Conservation (phyloP, 2,797 vertebrate species). For the Liasis olivaceus region DNA sequence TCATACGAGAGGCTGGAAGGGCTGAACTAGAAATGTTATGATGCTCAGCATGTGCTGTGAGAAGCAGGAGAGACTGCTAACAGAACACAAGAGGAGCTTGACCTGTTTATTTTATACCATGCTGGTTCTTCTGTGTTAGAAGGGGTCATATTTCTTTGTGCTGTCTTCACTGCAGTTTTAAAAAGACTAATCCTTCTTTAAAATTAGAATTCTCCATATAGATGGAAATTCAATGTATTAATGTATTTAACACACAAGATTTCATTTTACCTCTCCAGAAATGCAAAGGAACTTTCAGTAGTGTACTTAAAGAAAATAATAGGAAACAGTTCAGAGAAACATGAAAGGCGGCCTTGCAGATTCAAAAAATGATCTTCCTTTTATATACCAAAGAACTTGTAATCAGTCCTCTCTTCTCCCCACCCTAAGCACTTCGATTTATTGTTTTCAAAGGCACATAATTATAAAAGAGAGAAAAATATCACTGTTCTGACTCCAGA, state of each 20-base stretch:
- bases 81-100: not conserved
- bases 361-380: not conserved
- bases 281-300: not conserved
- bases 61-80: not conserved
- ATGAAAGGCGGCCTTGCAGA: not conserved
- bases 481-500: not conserved
- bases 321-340: not conserved
- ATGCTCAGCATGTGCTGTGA: not conserved
- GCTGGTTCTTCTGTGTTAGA: not conserved
- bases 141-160: not conserved
- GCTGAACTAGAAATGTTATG: not conserved
- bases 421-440: not conserved
- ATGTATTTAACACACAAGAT: not conserved
- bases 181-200: not conserved
- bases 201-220: not conserved
- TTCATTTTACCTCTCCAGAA: not conserved
- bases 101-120: not conserved
- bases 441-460: not conserved
- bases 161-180: not conserved
- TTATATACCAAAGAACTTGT: not conserved
- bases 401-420: not conserved
- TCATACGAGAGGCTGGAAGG: not conserved
- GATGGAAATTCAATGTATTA: not conserved
- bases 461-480: conserved; percentile 7
- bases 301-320: not conserved